Base-by-base conservation (phyloP, 2,113 vertebrate genomes). In the Tragelaphus scriptus region DNA sequence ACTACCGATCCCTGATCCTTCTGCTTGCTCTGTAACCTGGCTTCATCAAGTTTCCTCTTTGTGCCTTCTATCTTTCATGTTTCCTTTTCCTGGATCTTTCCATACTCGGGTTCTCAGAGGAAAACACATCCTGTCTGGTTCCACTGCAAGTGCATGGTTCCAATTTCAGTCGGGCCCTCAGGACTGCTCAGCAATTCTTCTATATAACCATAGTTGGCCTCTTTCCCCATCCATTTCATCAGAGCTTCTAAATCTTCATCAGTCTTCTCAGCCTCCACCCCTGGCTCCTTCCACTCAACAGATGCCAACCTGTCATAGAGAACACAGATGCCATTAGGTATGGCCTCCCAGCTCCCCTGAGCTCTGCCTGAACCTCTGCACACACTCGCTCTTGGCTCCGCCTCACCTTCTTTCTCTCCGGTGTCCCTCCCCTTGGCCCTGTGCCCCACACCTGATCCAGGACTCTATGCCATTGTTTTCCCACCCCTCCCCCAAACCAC, bases 211-310 rank as follows among this genome's bases (percentile, higher is more conserved):
- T 3, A 2, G 5, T 5, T 65, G 61, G 44, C 36, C 32, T 32
- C 23, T 36, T 75, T 17, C 90, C 56, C 61, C 71, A 28, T 16
- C 28, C 30, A 26, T 65, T 84, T 88, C 56, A 36, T 77, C 17
- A 13, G 53, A 55, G 65, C 28, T 79, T 84, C 63, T 79, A 12
- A 36, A 92, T 84, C 88, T 94, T 93, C 81, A 58, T 63, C 71
- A 17, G 30, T 51, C n/a, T 59, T 79, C 87, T 82, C 56, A 1
- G 6, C 32, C 65, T 96, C 84, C 53, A 71, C 21, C 21, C 44
- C 71, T 32, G 51, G 63, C 71, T 87, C 68, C 47, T 36, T 79
- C 51, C 81, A 80, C 58, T 71, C 58, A 28, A 61, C 56, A 87
- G 90, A 30, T 58, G 68, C 44, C 92, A 89, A 53, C 61, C 79